phyloP scores from a whole-genome alignment of 2,888 invertebrate genomes.

The Atherix ibis region DNA sequence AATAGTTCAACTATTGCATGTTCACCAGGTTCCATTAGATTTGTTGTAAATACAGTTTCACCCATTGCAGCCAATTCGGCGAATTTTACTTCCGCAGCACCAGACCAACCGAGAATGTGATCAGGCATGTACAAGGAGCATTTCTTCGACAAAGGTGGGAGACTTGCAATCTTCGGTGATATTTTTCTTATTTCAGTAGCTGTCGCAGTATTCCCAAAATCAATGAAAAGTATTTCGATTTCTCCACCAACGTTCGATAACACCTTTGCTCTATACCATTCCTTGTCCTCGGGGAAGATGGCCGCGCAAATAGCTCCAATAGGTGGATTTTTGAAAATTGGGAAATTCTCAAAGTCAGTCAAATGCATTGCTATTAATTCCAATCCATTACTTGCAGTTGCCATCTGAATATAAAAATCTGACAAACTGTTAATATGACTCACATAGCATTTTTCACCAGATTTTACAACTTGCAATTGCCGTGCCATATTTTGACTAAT shows the following conservation, averaged over 20 bases:
- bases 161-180: slow-evolving; percentile 41
- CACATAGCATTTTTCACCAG: slow-evolving; percentile 49
- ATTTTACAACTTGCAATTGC: slow-evolving; percentile 36
- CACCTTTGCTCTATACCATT: slow-evolving; percentile 53
- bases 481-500: slow-evolving; percentile 42
- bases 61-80: slow-evolving; percentile 51
- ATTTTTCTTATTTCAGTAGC: slow-evolving; percentile 41
- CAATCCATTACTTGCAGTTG: slow-evolving; percentile 41
- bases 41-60: slow-evolving; percentile 50
- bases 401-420: slow-evolving; percentile 67
- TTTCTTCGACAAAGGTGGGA: slow-evolving; percentile 43
- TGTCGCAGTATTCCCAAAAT: slow-evolving; percentile 48
- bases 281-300: slow-evolving; percentile 45
- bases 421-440: slow-evolving; percentile 57
- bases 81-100: slow-evolving; percentile 48
- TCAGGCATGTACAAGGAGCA: slow-evolving; percentile 45
- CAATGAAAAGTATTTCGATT: slow-evolving; percentile 48
- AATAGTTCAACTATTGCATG: slow-evolving; percentile 47
- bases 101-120: slow-evolving; percentile 44
- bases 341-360: slow-evolving; percentile 38
- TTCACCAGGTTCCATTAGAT: slow-evolving; percentile 49
- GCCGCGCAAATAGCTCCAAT: slow-evolving; percentile 44
- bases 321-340: slow-evolving; percentile 30
- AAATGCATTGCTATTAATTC: slow-evolving; percentile 43
- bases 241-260: slow-evolving; percentile 37